Evolutionary conservation across 1,140 invertebrate genomes (phyloP), one percentile per base, ranked within the genome.

Genomic region (Prorops nasuta): DNA sequence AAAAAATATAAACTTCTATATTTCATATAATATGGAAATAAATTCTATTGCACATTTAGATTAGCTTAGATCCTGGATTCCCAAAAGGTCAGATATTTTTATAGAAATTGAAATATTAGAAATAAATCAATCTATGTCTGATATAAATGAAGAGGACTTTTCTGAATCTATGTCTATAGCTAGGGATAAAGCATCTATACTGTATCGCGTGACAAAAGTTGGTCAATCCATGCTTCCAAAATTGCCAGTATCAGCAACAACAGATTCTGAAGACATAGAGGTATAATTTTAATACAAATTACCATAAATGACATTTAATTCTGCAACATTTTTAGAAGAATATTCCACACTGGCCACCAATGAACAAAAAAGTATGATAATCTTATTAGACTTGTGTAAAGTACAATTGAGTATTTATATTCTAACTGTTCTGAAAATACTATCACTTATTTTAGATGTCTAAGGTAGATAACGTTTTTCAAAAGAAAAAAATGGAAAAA

Each of bases 161-260:
- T 12, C 51, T 3, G n/a, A 14, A 3, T 9, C 49, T 28, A 68
- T 63, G 49, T 20, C 42, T 32, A 28, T 16, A 17, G 7, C 54
- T 6, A 60, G 50, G 42, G 63, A 59, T 14, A 75, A 72, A 60
- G 60, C 70, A 18, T 56, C 67, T 0, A 60, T 75, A 16, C 44
- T 75, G 35, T 74, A 66, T 4, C 56, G 71, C 53, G 71, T 75
- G 69, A 70, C 72, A 20, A 74, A 72, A 65, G 66, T 75, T 64
- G 71, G 71, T 19, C 71, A 74, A 39, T 67, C 69, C 6, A 71
- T 75, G 32, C 52, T 75, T 31, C 69, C 70, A 17, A 73, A 71
- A 51, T 34, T 64, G 24, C 61, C 66, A 9, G 42, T 51, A 19
- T 66, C 62, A 3, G 53, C 63, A 1, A 70, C 68, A 9, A 69